Evolutionary conservation across 1,140 invertebrate genomes (phyloP).

Genomic region (Microplitis mediator): DNA sequence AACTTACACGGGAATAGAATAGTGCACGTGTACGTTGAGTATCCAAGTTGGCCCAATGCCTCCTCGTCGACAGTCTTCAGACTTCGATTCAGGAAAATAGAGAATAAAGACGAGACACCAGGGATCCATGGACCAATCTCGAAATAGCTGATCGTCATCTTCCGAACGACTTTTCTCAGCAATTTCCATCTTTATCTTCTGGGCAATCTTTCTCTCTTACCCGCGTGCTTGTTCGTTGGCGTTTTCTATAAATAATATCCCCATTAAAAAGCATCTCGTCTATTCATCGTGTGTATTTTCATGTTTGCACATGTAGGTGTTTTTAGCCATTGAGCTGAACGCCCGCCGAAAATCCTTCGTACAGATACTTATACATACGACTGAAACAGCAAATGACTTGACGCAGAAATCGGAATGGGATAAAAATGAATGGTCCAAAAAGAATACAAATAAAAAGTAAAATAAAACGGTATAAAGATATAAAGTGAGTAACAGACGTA

Average conservation of each 20-base stretch:
- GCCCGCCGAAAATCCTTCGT: neutral
- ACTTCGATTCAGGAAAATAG: neutral
- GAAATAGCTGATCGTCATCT: constrained; percentile 50
- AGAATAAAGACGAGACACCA: neutral
- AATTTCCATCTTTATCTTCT: constrained; percentile 40
- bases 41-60: no score
- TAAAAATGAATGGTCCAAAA: no score
- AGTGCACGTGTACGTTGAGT: no score
- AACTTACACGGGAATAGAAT: no score
- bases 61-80: neutral
- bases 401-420: neutral
- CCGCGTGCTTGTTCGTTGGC: neutral
- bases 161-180: constrained; percentile 45
- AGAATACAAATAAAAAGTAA: neutral
- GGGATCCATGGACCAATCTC: constrained; percentile 21
- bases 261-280: no score
- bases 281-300: constrained; percentile 8
- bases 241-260: neutral
- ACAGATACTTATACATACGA: neutral
- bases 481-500: constrained; percentile 25
- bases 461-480: constrained; percentile 13
- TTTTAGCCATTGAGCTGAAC: neutral
- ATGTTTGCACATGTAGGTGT: neutral
- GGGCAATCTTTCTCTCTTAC: neutral
- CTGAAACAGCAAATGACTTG: neutral